Conservation (phyloP, 2,113 vertebrate genomes). For the Pluvialis apricaria region DNA sequence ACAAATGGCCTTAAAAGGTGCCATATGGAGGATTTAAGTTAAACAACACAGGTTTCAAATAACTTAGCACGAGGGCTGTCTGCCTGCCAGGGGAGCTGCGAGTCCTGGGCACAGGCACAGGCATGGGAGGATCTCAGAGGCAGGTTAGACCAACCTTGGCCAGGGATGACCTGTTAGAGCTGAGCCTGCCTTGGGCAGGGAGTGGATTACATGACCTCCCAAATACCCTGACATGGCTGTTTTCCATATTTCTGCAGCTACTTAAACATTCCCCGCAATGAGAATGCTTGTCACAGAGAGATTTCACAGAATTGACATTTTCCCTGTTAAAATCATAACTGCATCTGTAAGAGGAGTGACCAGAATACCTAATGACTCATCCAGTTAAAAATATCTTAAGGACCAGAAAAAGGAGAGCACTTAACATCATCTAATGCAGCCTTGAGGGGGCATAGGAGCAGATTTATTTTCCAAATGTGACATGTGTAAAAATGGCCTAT, state of each 20-base stretch:
- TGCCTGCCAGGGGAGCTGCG: background rate
- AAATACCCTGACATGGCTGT: background rate
- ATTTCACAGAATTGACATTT: background rate
- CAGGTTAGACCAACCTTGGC: background rate
- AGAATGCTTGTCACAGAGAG: background rate
- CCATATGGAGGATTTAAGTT: background rate
- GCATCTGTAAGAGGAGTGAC: conserved; percentile 17
- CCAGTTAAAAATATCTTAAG: conserved; percentile 34
- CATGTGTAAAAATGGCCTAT: background rate
- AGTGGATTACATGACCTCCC: background rate
- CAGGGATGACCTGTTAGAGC: background rate
- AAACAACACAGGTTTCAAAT: background rate
- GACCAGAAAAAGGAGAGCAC: conserved; percentile 19
- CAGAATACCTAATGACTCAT: conserved; percentile 60
- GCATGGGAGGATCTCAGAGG: background rate
- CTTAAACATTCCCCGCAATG: background rate
- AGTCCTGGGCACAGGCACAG: rapidly evolving
- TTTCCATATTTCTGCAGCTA: background rate
- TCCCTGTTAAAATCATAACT: conserved; percentile 14
- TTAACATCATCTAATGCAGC: conserved; percentile 11
- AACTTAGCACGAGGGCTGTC: background rate
- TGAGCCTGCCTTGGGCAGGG: background rate
- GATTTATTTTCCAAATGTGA: background rate
- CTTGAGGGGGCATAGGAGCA: background rate
- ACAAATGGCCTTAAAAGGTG: background rate